Base-by-base conservation (phyloP, 2,797 vertebrate genomes). In the Sebastiscus tertius region DNA sequence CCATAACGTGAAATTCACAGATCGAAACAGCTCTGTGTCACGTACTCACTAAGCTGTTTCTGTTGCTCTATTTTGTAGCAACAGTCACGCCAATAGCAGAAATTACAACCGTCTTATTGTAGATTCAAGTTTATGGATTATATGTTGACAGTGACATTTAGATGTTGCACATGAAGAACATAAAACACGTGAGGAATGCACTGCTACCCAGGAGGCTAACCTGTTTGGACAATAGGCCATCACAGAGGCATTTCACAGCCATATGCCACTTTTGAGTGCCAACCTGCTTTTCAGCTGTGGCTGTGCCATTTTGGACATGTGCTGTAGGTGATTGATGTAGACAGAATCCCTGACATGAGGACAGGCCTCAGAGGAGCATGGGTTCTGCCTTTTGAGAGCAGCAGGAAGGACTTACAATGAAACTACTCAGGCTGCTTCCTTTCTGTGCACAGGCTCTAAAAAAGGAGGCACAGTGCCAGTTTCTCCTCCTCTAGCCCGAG, bases 351-450 rank as follows among this genome's bases (percentile, higher is more conserved):
- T 67, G 70, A 77, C 68, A 79, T 16, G 52, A 81, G 72, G 61
- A 80, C 80, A 68, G 26, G 75, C 83, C 78, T 59, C 80, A 56
- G 63, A 68, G 79, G 49, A 78, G 55, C 62, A 64, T 46, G 78
- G 60, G 26, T 65, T 83, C 39, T 74, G 84, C 77, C 77, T 88
- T 88, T 88, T 75, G 72, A 89, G 82, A 85, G 79, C 65, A 72
- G 79, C 91, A 93, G 91, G 92, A 93, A 92, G 74, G 77, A 86
- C 85, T 86, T 71, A 91, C 89, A 92, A 88, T 93, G 88, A 90
- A 91, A 91, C 73, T 22, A 67, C 86, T 89, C 86, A 81, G 84
- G 77, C 83, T 82, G 86, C 69, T 93, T 94, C 91, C 92, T 92
- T 69, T 90, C 83, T 87, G 88, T 80, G 86, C 81, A 82, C 77